Conservation (phyloP, 2,113 vertebrate genomes). For the human (Homo sapiens) region DNA sequence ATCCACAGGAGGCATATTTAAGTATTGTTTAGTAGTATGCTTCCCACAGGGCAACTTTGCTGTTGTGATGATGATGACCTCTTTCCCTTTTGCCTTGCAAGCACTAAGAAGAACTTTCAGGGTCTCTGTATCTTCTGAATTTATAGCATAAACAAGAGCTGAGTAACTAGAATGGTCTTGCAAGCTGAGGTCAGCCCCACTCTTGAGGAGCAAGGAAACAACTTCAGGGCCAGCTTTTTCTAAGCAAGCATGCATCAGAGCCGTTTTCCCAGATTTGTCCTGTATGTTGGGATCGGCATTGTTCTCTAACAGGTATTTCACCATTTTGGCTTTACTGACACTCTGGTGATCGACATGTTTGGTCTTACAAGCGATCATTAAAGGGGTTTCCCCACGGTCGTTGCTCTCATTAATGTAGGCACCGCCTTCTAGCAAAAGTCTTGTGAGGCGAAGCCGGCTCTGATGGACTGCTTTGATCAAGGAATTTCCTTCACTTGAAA, state of each 20-base stretch:
- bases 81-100: conserved; percentile 92
- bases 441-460: conserved; percentile 91
- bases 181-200: conserved; percentile 91
- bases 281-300: conserved; percentile 96
- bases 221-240: conserved; percentile 89
- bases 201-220: conserved; percentile 88
- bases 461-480: conserved; percentile 93
- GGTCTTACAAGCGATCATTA: conserved; percentile 94
- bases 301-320: conserved; percentile 94
- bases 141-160: conserved; percentile 91
- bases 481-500: conserved; percentile 90
- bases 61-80: conserved; percentile 95
- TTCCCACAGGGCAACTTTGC: conserved; percentile 88
- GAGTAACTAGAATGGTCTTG: conserved; percentile 92
- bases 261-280: conserved; percentile 93
- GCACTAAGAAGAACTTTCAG: conserved; percentile 90
- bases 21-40: conserved; percentile 90
- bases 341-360: conserved; percentile 90
- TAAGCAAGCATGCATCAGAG: conserved; percentile 93
- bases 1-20: conserved; percentile 89
- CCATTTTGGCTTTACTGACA: conserved; percentile 91
- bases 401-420: conserved; percentile 97
- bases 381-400: conserved; percentile 91
- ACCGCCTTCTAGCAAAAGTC: conserved; percentile 92
- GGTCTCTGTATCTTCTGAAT: conserved; percentile 89